These are phyloP conservation scores for Philereme vetulata DNA, from an alignment of 2,888 invertebrate species.

Conservation along the genomic window DNA sequence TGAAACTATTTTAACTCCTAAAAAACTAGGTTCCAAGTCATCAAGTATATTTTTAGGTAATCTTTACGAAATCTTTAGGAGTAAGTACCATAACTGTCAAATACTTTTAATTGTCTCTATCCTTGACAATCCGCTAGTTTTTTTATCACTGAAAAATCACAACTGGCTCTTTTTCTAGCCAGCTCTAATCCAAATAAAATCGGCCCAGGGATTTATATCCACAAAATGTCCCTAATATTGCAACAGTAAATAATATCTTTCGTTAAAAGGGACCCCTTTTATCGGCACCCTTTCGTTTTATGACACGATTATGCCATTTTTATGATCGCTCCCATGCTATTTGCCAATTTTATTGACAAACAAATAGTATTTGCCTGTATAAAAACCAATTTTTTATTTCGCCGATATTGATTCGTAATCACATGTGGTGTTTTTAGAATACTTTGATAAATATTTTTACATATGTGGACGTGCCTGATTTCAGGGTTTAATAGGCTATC, in stretches of 20 bases:
- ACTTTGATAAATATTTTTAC: too few relatives aligned
- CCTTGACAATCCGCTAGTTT: too few relatives aligned
- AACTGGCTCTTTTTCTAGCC: too few relatives aligned
- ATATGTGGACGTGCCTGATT: too few relatives aligned
- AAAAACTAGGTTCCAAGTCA: too few relatives aligned
- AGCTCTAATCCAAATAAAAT: slow-evolving; percentile 50
- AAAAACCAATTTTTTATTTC: slow-evolving; percentile 50
- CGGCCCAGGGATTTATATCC: slow-evolving; percentile 57
- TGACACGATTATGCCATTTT: slow-evolving; percentile 77
- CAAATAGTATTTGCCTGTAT: slow-evolving; percentile 57
- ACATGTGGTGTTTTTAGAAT: slow-evolving; percentile 32
- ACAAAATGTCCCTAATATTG: slow-evolving; percentile 64
- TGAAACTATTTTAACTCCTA: too few relatives aligned
- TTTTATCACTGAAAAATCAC: too few relatives aligned
- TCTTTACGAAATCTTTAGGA: too few relatives aligned
- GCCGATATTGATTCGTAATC: slow-evolving; percentile 47
- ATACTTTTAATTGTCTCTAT: too few relatives aligned
- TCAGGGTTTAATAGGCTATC: too few relatives aligned
- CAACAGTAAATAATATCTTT: slow-evolving; percentile 76
- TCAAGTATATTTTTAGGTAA: too few relatives aligned
- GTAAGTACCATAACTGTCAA: too few relatives aligned
- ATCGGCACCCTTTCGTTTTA: slow-evolving; percentile 78
- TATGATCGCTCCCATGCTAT: slow-evolving; percentile 66
- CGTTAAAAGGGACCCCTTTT: slow-evolving; percentile 70
- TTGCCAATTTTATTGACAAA: slow-evolving; percentile 70